phyloP scores from a whole-genome alignment of 1,140 invertebrate genomes.

The Antheraea mylitta region DNA sequence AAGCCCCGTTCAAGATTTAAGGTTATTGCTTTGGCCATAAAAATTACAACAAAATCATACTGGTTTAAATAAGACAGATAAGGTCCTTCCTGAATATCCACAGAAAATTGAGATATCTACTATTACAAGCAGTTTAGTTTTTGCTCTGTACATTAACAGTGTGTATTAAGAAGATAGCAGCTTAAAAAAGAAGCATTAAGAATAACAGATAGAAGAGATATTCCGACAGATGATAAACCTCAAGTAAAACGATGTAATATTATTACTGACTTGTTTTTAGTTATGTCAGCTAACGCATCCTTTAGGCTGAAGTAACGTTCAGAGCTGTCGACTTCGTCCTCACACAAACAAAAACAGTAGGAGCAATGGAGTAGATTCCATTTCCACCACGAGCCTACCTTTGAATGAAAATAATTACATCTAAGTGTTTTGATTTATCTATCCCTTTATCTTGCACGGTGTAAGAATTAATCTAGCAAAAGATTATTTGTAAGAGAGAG shows the following conservation, averaged over 20 bases:
- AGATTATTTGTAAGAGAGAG: background rate
- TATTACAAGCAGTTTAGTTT: background rate
- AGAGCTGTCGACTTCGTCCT: slow-evolving; percentile 84
- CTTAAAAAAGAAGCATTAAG: background rate
- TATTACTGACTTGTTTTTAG: slow-evolving; percentile 85
- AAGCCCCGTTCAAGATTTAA: background rate
- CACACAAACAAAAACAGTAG: slow-evolving; percentile 93
- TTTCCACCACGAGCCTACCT: slow-evolving; percentile 92
- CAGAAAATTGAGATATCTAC: background rate
- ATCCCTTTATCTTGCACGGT: no score
- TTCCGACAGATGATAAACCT: background rate
- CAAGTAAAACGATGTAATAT: background rate
- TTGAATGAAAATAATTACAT: slow-evolving; percentile 38
- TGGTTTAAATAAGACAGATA: no score
- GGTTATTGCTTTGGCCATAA: background rate
- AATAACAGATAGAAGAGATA: background rate
- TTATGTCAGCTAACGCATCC: slow-evolving; percentile 82
- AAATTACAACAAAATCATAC: no score
- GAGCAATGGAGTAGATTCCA: slow-evolving; percentile 92
- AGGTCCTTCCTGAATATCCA: background rate
- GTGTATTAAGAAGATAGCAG: no score
- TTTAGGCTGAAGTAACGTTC: slow-evolving; percentile 90
- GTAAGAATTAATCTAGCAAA: no score
- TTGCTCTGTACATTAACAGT: background rate
- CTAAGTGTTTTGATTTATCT: no score